These are phyloP conservation scores for Caracal caracal DNA, from an alignment of 2,113 vertebrate genomes.

Conservation along the genomic window DNA sequence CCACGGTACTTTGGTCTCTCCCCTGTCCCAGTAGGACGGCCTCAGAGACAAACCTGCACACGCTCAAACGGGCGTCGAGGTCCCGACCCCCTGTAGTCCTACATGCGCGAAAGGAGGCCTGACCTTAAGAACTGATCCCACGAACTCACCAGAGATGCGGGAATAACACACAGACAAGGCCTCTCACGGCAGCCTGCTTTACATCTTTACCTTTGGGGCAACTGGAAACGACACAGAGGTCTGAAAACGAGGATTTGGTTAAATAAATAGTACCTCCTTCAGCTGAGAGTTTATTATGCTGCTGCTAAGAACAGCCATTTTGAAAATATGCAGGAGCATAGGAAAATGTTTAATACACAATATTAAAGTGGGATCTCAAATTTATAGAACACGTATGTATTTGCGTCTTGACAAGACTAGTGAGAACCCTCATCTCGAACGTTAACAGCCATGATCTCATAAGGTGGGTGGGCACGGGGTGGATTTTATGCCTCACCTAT, in stretches of 20 bases:
- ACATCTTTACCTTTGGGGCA: fast-evolving
- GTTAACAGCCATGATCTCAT: not conserved
- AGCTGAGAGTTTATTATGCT: not conserved
- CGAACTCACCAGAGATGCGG: fast-evolving
- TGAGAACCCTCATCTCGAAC: not conserved
- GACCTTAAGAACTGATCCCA: fast-evolving
- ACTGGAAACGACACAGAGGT: not conserved
- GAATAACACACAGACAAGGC: fast-evolving
- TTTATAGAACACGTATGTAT: not conserved
- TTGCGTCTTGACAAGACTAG: conserved; percentile 23
- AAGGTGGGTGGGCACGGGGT: not conserved
- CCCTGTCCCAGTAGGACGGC: fast-evolving
- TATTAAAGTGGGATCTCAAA: not conserved
- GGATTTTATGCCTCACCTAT: not conserved
- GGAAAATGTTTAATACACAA: not conserved
- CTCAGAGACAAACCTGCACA: not conserved
- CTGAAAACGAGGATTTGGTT: not conserved
- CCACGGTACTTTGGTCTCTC: not conserved
- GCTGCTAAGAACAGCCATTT: not conserved
- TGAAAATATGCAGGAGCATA: not conserved
- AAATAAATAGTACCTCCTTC: not conserved
- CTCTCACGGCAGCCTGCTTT: fast-evolving
- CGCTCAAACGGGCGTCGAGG: fast-evolving
- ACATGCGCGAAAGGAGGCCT: not conserved
- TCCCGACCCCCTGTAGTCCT: fast-evolving